phyloP scores from a whole-genome alignment of 2,113 vertebrate genomes.

The Pluvialis apricaria region DNA sequence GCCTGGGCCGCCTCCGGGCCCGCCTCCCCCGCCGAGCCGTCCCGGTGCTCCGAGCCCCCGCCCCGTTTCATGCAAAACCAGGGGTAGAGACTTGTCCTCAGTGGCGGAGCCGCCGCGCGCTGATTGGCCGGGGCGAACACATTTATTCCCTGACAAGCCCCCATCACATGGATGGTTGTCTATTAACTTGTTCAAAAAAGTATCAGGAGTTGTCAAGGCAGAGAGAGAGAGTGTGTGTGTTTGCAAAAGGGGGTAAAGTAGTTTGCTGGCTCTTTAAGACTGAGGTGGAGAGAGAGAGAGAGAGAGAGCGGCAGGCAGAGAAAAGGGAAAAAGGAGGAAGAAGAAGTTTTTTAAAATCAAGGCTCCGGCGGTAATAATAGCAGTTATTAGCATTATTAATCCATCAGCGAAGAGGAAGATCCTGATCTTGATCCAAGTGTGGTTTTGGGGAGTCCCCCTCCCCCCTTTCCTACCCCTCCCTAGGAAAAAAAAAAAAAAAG shows the following conservation, averaged over 20 bases:
- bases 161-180: conserved; percentile 99
- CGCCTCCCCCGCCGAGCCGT: conserved; percentile 61
- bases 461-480: conserved; percentile 69
- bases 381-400: conserved; percentile 63
- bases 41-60: conserved; percentile 77
- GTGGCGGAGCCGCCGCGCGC: conserved; percentile 80
- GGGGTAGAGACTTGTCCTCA: conserved; percentile 72
- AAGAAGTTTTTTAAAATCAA: conserved; percentile 73
- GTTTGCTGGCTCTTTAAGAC: conserved; percentile 90
- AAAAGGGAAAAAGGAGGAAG: conserved; percentile 72
- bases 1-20: conserved; percentile 64
- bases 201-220: conserved; percentile 99
- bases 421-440: conserved; percentile 44
- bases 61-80: conserved; percentile 91
- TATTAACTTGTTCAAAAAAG: conserved; percentile 99
- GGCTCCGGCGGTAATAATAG: conserved; percentile 59
- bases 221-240: conserved; percentile 73
- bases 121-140: conserved; percentile 92
- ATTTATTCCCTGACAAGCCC: conserved; percentile 99
- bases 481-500: conserved; percentile 4
- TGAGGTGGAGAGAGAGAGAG: conserved; percentile 59
- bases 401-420: conserved; percentile 55
- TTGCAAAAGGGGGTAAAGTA: conserved; percentile 85
- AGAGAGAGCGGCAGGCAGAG: conserved; percentile 1
- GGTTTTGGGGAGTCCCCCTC: conserved; percentile 64